phyloP scores from a whole-genome alignment of 37 sponge, comb jelly and placozoan genomes.

The Trichoplax adhaerens region DNA sequence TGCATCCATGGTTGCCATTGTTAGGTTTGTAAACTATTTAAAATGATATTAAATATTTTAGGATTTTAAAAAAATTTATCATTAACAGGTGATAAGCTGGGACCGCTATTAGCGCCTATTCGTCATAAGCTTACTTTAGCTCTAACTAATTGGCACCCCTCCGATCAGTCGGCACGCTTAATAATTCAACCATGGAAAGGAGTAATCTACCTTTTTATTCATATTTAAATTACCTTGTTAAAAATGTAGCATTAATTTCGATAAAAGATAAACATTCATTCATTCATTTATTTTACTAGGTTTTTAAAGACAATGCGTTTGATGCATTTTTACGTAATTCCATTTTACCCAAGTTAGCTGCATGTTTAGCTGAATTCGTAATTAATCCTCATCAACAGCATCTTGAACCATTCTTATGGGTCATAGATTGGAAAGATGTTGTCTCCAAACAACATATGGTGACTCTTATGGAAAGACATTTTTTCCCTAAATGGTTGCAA shows the following conservation, averaged over 20 bases:
- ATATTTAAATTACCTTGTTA: not conserved
- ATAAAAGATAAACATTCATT: not conserved
- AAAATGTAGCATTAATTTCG: not conserved
- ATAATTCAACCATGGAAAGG: conserved; percentile 83
- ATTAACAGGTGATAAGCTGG: conserved; percentile 21
- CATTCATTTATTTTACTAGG: conserved; percentile 8
- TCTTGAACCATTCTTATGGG: conserved; percentile 73
- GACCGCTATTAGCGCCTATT: conserved; percentile 62
- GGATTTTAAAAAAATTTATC: no score
- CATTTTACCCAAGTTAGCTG: conserved; percentile 71
- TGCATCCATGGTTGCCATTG: conserved; percentile 91
- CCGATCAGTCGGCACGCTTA: conserved; percentile 74
- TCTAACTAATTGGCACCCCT: conserved; percentile 84
- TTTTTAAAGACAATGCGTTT: conserved; percentile 63
- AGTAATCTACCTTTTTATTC: conserved; percentile 3
- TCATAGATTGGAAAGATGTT: conserved; percentile 77
- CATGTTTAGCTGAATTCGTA: conserved; percentile 41
- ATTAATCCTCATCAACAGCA: conserved; percentile 78
- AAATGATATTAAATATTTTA: no score
- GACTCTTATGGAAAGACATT: conserved; percentile 57
- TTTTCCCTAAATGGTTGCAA: conserved; percentile 83
- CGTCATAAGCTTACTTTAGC: conserved; percentile 82
- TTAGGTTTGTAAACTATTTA: conserved; percentile 30
- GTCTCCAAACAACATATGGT: conserved; percentile 64
- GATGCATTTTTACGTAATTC: conserved; percentile 64